A percentile compares a stretch with the other conserved stretches of the same genome.
phyloP scores from a whole-genome alignment of 2,113 vertebrate genomes.

The Vicugna pacos region DNA sequence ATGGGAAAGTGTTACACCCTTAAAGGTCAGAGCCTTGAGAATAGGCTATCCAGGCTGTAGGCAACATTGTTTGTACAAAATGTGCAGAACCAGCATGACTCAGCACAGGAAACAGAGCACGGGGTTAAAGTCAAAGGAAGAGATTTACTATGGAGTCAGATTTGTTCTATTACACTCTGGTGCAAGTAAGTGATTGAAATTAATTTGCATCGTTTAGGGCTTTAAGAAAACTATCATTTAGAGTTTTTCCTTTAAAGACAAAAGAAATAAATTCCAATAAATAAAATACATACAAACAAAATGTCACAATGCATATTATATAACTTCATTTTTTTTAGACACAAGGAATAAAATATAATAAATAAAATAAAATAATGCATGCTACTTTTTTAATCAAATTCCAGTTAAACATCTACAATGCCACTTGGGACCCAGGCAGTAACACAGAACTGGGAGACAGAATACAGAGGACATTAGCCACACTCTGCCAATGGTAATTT shows the following conservation, averaged over 20 bases:
- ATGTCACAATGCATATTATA: background rate
- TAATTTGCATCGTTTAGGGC: background rate
- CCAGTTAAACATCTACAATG: background rate
- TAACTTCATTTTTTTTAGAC: background rate
- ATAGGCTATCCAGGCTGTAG: too few relatives aligned
- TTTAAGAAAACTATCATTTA: slow-evolving; percentile 5
- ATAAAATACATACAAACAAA: background rate
- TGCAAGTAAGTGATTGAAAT: background rate
- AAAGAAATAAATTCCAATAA: background rate
- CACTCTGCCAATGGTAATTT: background rate
- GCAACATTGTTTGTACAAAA: too few relatives aligned
- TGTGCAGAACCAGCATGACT: too few relatives aligned
- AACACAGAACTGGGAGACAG: background rate
- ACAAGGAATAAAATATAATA: background rate
- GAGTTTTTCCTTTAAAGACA: background rate
- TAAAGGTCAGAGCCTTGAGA: too few relatives aligned
- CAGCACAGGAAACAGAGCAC: too few relatives aligned
- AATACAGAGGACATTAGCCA: background rate
- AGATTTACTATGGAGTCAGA: too few relatives aligned
- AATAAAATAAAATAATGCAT: background rate
- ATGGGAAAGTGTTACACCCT: too few relatives aligned
- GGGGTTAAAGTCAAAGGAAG: too few relatives aligned
- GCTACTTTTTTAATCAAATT: background rate
- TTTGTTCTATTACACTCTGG: too few relatives aligned
- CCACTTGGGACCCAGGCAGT: background rate